phyloP scores from a whole-genome alignment of 2,888 invertebrate species.

The Galerucella nymphaeae region DNA sequence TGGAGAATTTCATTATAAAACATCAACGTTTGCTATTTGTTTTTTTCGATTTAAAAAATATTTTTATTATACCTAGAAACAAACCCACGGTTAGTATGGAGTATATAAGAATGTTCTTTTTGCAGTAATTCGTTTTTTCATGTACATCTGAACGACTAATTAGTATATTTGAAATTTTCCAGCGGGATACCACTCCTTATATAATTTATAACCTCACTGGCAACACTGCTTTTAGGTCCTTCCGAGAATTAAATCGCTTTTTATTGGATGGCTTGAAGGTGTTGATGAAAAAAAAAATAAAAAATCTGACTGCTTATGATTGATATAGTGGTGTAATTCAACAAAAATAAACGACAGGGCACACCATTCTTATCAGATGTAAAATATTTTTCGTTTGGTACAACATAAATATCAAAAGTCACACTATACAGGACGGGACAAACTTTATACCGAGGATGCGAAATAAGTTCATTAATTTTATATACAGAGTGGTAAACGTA shows the following conservation, averaged over 20 bases:
- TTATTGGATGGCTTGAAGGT: not conserved
- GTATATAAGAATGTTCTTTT: too few relatives aligned
- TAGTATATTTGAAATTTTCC: not conserved
- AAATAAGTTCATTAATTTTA: conserved; percentile 23
- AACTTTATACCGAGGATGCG: conserved; percentile 33
- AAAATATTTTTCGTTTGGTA: conserved; percentile 30
- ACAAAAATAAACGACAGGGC: conserved; percentile 29
- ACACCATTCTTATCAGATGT: conserved; percentile 36
- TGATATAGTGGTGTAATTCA: conserved; percentile 18
- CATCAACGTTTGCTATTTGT: not conserved
- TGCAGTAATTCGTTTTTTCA: too few relatives aligned
- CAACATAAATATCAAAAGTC: too few relatives aligned
- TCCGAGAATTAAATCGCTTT: conserved; percentile 3
- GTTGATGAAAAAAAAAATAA: not conserved
- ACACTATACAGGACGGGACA: too few relatives aligned
- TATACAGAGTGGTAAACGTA: not conserved
- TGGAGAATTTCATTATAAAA: not conserved
- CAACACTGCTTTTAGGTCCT: not conserved
- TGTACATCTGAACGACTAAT: not conserved
- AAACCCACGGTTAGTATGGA: too few relatives aligned
- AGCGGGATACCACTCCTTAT: not conserved
- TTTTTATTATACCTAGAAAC: not conserved
- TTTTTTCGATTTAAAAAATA: not conserved
- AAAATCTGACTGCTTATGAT: not conserved
- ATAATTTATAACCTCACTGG: not conserved